These are phyloP conservation scores for Ectemnius continuus DNA, from an alignment of 2,888 invertebrate genomes.

Conservation along the genomic window DNA sequence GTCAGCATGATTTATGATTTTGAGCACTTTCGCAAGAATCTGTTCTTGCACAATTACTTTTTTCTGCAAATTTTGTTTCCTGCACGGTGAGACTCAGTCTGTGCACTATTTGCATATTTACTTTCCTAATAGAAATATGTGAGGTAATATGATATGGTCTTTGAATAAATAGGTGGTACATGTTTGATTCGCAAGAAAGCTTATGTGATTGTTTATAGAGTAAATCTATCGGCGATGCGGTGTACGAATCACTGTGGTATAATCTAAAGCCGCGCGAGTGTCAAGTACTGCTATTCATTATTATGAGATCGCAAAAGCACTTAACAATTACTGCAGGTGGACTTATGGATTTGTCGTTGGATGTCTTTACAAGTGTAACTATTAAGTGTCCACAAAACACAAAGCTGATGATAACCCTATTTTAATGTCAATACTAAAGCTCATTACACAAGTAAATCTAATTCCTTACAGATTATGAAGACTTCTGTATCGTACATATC, in stretches of 20 bases:
- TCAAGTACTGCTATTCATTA: background rate
- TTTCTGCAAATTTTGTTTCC: background rate
- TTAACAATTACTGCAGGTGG: slow-evolving; percentile 31
- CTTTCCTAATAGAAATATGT: background rate
- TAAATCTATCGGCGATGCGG: too few species aligned
- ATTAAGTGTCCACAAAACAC: background rate
- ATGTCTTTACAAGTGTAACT: slow-evolving; percentile 10
- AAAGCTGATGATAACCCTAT: too few species aligned
- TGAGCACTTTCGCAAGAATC: background rate
- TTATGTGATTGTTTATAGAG: too few species aligned
- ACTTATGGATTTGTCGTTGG: slow-evolving; percentile 27
- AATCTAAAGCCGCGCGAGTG: too few species aligned
- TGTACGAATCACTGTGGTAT: too few species aligned
- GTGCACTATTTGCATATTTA: background rate
- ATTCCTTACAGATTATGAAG: too few species aligned
- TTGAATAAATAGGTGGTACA: too few species aligned
- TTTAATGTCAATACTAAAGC: too few species aligned
- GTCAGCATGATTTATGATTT: too few species aligned
- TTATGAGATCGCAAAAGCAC: slow-evolving; percentile 24
- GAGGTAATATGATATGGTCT: background rate
- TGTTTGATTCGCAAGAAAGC: too few species aligned
- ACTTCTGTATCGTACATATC: too few species aligned
- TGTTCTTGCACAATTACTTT: background rate
- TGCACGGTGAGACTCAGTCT: background rate
- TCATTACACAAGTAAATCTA: background rate